Evolutionary conservation across 2,113 vertebrate species (phyloP).

Genomic region (Poicephalus meyeri): DNA sequence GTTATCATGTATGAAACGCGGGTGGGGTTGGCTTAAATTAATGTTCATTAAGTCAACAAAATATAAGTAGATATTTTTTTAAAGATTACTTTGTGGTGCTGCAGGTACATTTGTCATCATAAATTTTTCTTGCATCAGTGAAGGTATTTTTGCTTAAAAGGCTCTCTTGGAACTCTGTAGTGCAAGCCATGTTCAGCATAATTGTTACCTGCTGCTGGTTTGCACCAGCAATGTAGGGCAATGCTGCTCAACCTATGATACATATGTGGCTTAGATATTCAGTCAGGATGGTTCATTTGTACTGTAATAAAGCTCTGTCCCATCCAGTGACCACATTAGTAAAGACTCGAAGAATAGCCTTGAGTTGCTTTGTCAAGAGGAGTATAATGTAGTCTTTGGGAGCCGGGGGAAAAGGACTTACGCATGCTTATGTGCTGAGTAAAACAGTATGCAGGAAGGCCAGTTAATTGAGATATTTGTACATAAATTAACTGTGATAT

Average conservation of each 20-base stretch:
- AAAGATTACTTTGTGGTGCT: not conserved
- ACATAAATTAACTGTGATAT: not conserved
- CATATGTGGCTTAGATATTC: not conserved
- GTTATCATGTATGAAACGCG: not conserved
- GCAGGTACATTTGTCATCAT: not conserved
- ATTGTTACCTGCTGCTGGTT: not conserved
- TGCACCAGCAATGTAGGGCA: not conserved
- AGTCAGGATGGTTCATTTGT: not conserved
- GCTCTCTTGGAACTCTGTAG: not conserved
- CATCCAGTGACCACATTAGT: not conserved
- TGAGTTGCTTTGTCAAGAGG: not conserved
- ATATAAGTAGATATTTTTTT: not conserved
- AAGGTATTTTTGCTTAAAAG: not conserved
- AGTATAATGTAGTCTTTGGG: not conserved
- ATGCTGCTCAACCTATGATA: not conserved
- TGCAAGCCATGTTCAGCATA: not conserved
- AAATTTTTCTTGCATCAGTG: not conserved
- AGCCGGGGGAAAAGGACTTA: not conserved
- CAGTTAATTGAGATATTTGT: not conserved
- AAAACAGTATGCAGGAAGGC: not conserved
- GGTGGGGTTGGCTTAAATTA: not conserved
- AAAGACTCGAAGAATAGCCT: not conserved
- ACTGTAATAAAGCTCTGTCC: not conserved
- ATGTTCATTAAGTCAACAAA: not conserved
- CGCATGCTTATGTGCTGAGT: fast-evolving